Evolutionary conservation across 2,113 vertebrate genomes (phyloP).

Genomic region (Pachycephala philippinensis): DNA sequence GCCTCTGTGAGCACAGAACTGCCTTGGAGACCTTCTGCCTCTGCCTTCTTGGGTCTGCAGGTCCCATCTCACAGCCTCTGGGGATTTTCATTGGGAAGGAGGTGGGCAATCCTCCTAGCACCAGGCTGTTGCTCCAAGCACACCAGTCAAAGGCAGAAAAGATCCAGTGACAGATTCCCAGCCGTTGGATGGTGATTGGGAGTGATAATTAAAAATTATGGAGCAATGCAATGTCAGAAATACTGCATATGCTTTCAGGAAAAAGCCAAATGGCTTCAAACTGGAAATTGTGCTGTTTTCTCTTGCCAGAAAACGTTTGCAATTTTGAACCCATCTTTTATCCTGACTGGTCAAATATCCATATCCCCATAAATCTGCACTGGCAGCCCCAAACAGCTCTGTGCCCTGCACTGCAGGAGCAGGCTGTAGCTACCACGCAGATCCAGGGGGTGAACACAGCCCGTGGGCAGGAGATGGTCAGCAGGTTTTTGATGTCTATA

Average conservation of each 20-base stretch:
- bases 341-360: not conserved
- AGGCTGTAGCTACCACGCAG: not conserved
- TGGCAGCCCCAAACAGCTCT: not conserved
- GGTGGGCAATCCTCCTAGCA: rapidly evolving
- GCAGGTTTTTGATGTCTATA: not conserved
- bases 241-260: not conserved
- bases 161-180: not conserved
- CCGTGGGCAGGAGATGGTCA: not conserved
- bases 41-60: rapidly evolving
- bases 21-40: not conserved
- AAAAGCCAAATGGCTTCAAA: not conserved
- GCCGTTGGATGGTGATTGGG: not conserved
- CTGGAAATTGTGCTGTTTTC: not conserved
- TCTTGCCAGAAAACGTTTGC: not conserved
- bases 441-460: not conserved
- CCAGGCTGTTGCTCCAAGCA: not conserved
- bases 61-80: not conserved
- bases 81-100: not conserved
- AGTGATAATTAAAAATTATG: not conserved
- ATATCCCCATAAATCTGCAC: not conserved
- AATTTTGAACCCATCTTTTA: not conserved
- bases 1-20: not conserved
- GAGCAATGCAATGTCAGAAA: not conserved
- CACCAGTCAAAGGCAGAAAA: not conserved
- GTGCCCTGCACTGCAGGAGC: not conserved